These are phyloP conservation scores for Lasioglossum leucozonium DNA, from an alignment of 2,888 invertebrate genomes.

Conservation along the genomic window DNA sequence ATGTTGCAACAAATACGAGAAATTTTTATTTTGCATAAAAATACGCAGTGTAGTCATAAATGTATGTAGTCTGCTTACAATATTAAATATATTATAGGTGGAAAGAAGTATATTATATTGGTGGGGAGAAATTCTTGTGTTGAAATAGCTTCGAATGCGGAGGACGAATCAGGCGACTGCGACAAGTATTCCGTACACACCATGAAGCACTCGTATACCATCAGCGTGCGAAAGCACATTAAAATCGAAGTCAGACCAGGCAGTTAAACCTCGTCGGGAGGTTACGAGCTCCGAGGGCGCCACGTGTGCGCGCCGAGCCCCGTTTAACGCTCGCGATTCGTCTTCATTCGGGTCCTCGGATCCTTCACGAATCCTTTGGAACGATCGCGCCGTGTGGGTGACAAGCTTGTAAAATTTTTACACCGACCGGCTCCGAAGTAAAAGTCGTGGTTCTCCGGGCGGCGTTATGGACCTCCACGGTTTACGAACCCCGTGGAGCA, in stretches of 20 bases:
- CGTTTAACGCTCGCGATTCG: conserved; percentile 14
- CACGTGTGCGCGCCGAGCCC: background rate
- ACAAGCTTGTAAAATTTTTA: conserved; percentile 47
- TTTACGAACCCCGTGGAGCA: background rate
- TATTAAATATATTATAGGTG: no score
- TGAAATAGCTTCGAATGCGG: no score
- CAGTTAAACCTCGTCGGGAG: background rate
- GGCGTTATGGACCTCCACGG: background rate
- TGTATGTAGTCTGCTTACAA: no score
- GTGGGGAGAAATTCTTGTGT: no score
- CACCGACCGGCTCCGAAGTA: conserved; percentile 3
- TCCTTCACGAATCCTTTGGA: conserved; percentile 21
- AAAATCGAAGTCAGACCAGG: background rate
- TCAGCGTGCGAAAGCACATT: background rate
- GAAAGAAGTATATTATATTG: no score
- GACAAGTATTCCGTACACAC: background rate
- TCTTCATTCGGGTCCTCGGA: background rate
- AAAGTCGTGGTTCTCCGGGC: background rate
- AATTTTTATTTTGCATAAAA: no score
- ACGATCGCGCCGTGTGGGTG: conserved; percentile 7
- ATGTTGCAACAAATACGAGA: no score
- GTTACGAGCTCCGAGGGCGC: background rate
- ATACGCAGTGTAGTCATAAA: no score
- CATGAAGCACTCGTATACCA: background rate
- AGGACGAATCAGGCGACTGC: no score